Percentiles rank a stretch among this genome's conserved stretches.
Conservation (phyloP, 2,888 invertebrate genomes). For the Hydropsyche betteni region DNA sequence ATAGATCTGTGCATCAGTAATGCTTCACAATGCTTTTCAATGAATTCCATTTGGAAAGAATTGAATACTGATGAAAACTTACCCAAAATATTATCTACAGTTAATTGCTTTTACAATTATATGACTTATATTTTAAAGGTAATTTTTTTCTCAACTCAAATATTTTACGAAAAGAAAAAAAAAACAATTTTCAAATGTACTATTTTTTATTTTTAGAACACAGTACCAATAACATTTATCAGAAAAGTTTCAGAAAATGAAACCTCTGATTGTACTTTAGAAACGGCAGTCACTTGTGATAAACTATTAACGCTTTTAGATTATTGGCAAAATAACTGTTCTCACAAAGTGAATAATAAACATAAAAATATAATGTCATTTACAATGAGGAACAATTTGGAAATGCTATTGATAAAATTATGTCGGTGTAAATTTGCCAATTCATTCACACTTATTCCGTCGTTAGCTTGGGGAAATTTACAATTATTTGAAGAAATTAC, state of each 20-base stretch:
- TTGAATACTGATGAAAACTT: conserved; percentile 61
- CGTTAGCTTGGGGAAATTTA: conserved; percentile 62
- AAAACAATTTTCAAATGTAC: background rate
- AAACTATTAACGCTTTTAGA: conserved; percentile 62
- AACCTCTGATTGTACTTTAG: conserved; percentile 57
- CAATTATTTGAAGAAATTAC: conserved; percentile 54
- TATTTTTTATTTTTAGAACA: conserved; percentile 57
- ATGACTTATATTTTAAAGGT: conserved; percentile 65
- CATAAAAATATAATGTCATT: conserved; percentile 42
- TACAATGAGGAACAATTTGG: conserved; percentile 53
- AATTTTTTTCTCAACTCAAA: conserved; percentile 47
- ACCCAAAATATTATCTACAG: conserved; percentile 63
- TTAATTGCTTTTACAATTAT: conserved; percentile 63
- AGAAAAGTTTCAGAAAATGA: conserved; percentile 53
- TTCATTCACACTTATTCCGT: conserved; percentile 63
- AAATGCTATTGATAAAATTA: conserved; percentile 60
- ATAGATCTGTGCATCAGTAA: conserved; percentile 54
- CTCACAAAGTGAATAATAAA: conserved; percentile 49
- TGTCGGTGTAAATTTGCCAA: conserved; percentile 61
- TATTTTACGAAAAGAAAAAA: background rate
- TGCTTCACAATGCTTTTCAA: conserved; percentile 60
- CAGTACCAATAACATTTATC: conserved; percentile 59
- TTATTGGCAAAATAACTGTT: conserved; percentile 63
- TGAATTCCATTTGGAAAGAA: conserved; percentile 62
- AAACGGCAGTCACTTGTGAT: conserved; percentile 61